Evolutionary conservation across 2,113 vertebrate species (phyloP).

Genomic region (Dunckerocampus dactyliophorus): DNA sequence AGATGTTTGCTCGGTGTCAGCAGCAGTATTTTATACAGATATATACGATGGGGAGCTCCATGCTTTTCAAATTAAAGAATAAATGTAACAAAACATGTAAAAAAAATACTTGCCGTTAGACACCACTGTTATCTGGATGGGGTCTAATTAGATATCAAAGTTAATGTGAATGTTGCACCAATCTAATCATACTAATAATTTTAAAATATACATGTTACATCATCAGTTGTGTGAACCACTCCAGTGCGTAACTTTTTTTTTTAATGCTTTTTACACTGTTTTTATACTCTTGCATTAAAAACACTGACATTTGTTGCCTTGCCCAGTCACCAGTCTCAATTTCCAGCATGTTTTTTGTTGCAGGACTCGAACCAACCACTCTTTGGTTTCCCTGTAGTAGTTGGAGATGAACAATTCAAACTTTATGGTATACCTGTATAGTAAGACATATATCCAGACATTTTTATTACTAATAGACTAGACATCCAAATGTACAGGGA

Average conservation of each 20-base stretch:
- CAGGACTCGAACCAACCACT: too few species aligned
- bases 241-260: too few species aligned
- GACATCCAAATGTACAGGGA: too few species aligned
- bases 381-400: not conserved
- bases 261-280: too few species aligned
- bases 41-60: not conserved
- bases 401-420: conserved; percentile 6
- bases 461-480: too few species aligned
- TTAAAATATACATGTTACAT: not conserved
- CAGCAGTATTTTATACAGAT: not conserved
- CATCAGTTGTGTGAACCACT: not conserved
- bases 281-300: not conserved
- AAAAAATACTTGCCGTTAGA: not conserved
- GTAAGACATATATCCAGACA: too few species aligned
- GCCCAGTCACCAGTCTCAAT: too few species aligned
- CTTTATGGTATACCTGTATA: too few species aligned
- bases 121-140: conserved; percentile 44
- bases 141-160: conserved; percentile 22
- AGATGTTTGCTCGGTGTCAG: conserved; percentile 20
- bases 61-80: not conserved
- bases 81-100: not conserved
- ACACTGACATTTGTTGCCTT: too few species aligned
- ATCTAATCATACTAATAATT: conserved; percentile 11
- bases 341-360: too few species aligned
- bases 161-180: conserved; percentile 32